A percentile compares a stretch with the other conserved stretches of the same genome.
phyloP scores from a whole-genome alignment of 1,140 invertebrate genomes.

The Drosophila navojoa region DNA sequence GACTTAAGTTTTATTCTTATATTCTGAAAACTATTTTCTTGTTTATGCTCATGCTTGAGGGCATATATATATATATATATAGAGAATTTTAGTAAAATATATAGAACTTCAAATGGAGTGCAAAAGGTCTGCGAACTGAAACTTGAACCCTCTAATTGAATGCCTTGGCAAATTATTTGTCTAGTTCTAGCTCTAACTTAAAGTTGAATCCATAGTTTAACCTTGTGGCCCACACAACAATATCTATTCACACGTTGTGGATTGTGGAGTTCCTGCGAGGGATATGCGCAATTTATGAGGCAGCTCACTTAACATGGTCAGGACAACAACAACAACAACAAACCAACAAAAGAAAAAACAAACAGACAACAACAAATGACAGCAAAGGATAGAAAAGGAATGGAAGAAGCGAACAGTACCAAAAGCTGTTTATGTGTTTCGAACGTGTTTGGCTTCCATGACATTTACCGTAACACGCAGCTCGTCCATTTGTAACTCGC shows the following conservation, averaged over 20 bases:
- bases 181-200: not conserved
- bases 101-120: too few relatives aligned
- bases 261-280: conserved; percentile 16
- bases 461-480: conserved; percentile 58
- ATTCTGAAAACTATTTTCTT: too few relatives aligned
- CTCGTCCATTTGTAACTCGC: conserved; percentile 47
- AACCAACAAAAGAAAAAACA: conserved; percentile 10
- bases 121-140: too few relatives aligned
- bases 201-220: conserved; percentile 28
- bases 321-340: conserved; percentile 5
- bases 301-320: conserved; percentile 53
- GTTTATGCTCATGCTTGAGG: too few relatives aligned
- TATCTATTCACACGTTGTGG: conserved; percentile 29
- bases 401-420: conserved; percentile 43
- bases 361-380: not conserved
- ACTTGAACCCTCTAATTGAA: too few relatives aligned
- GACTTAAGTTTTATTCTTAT: too few relatives aligned
- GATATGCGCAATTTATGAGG: conserved; percentile 71
- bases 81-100: too few relatives aligned
- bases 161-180: too few relatives aligned
- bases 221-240: conserved; percentile 9
- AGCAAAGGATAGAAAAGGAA: not conserved
- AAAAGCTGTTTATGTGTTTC: conserved; percentile 74
- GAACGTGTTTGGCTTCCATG: conserved; percentile 60
- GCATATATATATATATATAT: too few relatives aligned